These are phyloP conservation scores for Orchestes rusci DNA, from an alignment of 2,888 invertebrate species.

Conservation along the genomic window DNA sequence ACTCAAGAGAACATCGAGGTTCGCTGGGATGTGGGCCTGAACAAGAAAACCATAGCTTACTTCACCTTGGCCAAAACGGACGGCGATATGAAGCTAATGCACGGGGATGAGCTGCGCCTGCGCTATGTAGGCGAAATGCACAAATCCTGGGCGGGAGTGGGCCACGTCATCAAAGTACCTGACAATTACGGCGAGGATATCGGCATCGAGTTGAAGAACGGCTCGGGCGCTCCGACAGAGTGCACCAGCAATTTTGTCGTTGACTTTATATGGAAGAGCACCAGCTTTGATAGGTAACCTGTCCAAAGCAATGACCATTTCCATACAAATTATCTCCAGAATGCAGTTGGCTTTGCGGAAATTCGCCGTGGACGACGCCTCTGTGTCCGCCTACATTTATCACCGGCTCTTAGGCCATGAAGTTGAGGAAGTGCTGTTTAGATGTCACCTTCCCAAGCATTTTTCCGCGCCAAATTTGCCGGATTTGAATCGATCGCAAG, in stretches of 20 bases:
- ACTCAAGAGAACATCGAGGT: constrained; percentile 98
- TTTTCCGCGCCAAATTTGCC: constrained; percentile 97
- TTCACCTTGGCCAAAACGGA: constrained; percentile 96
- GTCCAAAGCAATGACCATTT: too few species aligned
- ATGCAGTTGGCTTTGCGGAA: constrained; percentile 93
- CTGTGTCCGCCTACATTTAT: constrained; percentile 97
- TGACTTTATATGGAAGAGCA: constrained; percentile 99
- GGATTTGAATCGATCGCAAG: constrained; percentile 95
- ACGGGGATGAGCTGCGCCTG: constrained; percentile 89
- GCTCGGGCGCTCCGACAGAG: constrained; percentile 86
- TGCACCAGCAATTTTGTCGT: constrained; percentile 94
- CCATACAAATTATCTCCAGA: too few species aligned
- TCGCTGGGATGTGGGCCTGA: constrained; percentile 97
- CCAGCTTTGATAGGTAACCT: constrained; percentile 91
- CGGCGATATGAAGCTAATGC: constrained; percentile 98
- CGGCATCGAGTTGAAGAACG: constrained; percentile 90
- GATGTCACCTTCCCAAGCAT: constrained; percentile 89
- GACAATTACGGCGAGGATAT: constrained; percentile 98
- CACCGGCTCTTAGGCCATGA: constrained; percentile 92
- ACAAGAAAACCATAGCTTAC: constrained; percentile 96
- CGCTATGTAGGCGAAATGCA: constrained; percentile 89
- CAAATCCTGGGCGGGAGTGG: constrained; percentile 95
- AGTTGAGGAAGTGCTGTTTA: constrained; percentile 86
- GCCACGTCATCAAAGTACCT: constrained; percentile 91
- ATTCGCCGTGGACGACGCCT: constrained; percentile 93